A percentile compares a stretch with the other conserved stretches of the same genome.
Conservation (phyloP, 1,140 invertebrate species). For the Cotesia vestalis region DNA sequence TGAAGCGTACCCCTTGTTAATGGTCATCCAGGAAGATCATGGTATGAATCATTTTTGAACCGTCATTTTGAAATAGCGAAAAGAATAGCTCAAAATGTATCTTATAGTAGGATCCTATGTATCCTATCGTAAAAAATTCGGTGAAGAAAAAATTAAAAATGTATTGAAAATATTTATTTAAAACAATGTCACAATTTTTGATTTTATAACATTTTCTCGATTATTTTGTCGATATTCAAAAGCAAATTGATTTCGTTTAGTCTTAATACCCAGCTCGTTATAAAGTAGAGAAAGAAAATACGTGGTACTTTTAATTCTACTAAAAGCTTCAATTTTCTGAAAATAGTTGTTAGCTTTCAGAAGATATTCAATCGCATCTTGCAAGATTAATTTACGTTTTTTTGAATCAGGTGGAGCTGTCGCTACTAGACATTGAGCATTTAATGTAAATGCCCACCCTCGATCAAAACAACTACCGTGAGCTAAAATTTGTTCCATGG, state of each 20-base stretch:
- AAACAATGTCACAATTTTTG: slow-evolving; percentile 16
- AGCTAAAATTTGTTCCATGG: slow-evolving; percentile 77
- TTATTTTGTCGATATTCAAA: slow-evolving; percentile 70
- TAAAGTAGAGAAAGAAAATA: slow-evolving; percentile 73
- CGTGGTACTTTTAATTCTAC: slow-evolving; percentile 76
- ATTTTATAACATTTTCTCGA: slow-evolving; percentile 42
- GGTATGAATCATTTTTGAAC: too few species aligned
- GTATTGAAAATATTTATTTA: too few species aligned
- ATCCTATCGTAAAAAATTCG: slow-evolving; percentile 35
- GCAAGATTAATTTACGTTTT: slow-evolving; percentile 68
- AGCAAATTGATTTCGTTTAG: slow-evolving; percentile 77
- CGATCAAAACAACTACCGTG: slow-evolving; percentile 85
- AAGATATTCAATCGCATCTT: slow-evolving; percentile 73
- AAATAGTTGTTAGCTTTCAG: slow-evolving; percentile 75
- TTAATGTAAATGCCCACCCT: slow-evolving; percentile 72
- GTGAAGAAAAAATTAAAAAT: too few species aligned
- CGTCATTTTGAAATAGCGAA: too few species aligned
- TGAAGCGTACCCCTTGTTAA: too few species aligned
- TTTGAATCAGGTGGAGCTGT: slow-evolving; percentile 61
- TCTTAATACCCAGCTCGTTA: slow-evolving; percentile 72
- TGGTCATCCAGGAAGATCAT: too few species aligned
- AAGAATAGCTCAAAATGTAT: too few species aligned
- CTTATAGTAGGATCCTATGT: too few species aligned
- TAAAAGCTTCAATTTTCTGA: slow-evolving; percentile 76
- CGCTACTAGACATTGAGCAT: slow-evolving; percentile 76